Conservation (phyloP, 2,888 invertebrate species). For the Napeogenes sylphis region DNA sequence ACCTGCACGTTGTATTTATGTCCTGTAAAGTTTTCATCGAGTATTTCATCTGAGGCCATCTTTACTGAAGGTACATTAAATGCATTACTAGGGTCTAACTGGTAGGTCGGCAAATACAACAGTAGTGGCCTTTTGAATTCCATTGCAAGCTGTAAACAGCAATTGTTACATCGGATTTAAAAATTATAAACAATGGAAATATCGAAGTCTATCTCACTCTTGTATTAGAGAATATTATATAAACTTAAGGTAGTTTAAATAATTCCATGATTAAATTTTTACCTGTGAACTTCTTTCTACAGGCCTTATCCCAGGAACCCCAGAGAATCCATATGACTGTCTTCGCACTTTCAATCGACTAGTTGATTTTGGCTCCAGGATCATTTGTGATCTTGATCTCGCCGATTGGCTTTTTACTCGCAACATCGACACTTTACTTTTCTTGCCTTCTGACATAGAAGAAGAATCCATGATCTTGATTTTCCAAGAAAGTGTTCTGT, state of each 20-base stretch:
- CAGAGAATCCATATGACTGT: slow-evolving; percentile 53
- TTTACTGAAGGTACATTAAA: slow-evolving; percentile 44
- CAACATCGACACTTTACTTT: slow-evolving; percentile 44
- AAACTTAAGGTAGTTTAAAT: neutral
- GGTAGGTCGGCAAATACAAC: slow-evolving; percentile 54
- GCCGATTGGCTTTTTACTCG: slow-evolving; percentile 37
- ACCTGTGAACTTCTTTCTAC: slow-evolving; percentile 57
- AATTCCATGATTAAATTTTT: slow-evolving; percentile 10
- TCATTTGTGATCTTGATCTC: slow-evolving; percentile 33
- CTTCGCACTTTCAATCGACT: slow-evolving; percentile 53
- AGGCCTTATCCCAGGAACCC: slow-evolving; percentile 52
- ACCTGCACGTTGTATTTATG: slow-evolving; percentile 61
- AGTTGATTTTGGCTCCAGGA: slow-evolving; percentile 39
- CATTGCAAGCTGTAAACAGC: slow-evolving; percentile 45
- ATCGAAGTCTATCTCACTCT: neutral
- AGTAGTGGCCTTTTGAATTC: slow-evolving; percentile 61
- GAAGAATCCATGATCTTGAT: slow-evolving; percentile 26
- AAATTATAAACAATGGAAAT: neutral
- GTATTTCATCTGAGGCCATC: slow-evolving; percentile 37
- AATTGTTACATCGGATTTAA: neutral
- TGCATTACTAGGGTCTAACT: slow-evolving; percentile 44
- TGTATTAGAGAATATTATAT: neutral
- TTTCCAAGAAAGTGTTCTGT: neutral
- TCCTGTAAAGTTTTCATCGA: slow-evolving; percentile 50
- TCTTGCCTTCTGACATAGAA: slow-evolving; percentile 38